Conservation (phyloP, 2,797 vertebrate species). For the Pristis pectinata region DNA sequence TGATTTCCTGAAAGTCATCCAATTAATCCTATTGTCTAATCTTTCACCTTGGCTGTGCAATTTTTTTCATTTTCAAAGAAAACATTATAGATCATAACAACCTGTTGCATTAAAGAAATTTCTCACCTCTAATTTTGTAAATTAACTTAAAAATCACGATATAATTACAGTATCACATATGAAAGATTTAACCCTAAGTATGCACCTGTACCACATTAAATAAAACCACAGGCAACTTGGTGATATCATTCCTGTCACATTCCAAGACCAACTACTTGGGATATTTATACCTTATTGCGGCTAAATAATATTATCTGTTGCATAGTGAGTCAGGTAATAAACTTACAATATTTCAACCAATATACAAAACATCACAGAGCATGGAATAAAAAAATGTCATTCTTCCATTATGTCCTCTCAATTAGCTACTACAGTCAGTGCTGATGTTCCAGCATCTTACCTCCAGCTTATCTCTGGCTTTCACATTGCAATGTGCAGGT, state of each 20-base stretch:
- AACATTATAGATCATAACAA: not conserved
- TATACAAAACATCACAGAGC: not conserved
- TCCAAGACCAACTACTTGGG: not conserved
- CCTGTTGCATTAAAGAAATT: not conserved
- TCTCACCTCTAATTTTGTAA: not conserved
- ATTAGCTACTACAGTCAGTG: too few species aligned
- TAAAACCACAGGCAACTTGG: not conserved
- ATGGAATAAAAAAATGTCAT: not conserved
- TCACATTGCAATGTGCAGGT: too few species aligned
- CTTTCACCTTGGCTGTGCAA: not conserved
- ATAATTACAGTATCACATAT: not conserved
- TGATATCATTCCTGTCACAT: not conserved
- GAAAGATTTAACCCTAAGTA: too few species aligned
- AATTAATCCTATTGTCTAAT: not conserved
- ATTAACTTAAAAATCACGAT: not conserved
- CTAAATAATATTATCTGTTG: not conserved
- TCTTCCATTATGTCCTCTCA: not conserved
- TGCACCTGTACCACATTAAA: not conserved
- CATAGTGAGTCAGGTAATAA: not conserved
- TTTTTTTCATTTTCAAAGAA: not conserved
- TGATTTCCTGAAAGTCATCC: not conserved
- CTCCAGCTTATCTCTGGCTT: too few species aligned
- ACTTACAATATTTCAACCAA: not conserved
- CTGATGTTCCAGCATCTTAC: too few species aligned
- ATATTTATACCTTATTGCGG: not conserved